Evolutionary conservation across 2,888 invertebrate genomes (phyloP).

Genomic region (Coelinius sp.): DNA sequence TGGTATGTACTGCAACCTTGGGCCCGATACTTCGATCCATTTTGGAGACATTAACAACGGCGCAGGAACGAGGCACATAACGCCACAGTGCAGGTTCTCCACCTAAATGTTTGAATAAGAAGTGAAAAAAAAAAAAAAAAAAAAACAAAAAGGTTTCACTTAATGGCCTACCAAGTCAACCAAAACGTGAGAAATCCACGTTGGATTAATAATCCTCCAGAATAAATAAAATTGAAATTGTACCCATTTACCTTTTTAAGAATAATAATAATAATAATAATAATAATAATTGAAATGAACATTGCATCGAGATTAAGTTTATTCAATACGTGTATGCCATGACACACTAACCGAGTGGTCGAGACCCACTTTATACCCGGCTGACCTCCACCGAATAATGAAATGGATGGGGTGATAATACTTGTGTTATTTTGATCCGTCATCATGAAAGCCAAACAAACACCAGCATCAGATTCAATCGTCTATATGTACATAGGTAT

Average conservation of each 20-base stretch:
- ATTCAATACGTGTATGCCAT: slow-evolving; percentile 65
- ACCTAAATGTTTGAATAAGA: neutral
- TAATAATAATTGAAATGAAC: slow-evolving; percentile 25
- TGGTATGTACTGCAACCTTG: slow-evolving; percentile 60
- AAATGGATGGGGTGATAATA: slow-evolving; percentile 68
- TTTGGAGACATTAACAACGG: slow-evolving; percentile 57
- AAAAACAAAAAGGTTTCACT: slow-evolving; percentile 3
- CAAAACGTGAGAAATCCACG: too few species aligned
- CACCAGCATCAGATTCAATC: neutral
- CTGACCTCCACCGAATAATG: slow-evolving; percentile 69
- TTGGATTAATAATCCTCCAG: too few species aligned
- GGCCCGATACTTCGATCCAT: slow-evolving; percentile 64
- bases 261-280: neutral
- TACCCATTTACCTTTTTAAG: neutral
- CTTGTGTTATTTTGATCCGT: slow-evolving; percentile 49
- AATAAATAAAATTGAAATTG: too few species aligned
- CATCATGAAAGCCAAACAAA: slow-evolving; percentile 33
- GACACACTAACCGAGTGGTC: slow-evolving; percentile 72
- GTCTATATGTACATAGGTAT: neutral
- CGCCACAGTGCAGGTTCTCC: neutral
- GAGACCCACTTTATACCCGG: slow-evolving; percentile 71
- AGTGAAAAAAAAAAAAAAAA: too few species aligned
- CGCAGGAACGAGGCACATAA: slow-evolving; percentile 32
- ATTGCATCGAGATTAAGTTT: slow-evolving; percentile 65
- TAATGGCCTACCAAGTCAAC: slow-evolving; percentile 35